A percentile compares a stretch with the other conserved stretches of the same genome.
Conservation (phyloP, 2,113 vertebrate species). For the Petaurus breviceps region DNA sequence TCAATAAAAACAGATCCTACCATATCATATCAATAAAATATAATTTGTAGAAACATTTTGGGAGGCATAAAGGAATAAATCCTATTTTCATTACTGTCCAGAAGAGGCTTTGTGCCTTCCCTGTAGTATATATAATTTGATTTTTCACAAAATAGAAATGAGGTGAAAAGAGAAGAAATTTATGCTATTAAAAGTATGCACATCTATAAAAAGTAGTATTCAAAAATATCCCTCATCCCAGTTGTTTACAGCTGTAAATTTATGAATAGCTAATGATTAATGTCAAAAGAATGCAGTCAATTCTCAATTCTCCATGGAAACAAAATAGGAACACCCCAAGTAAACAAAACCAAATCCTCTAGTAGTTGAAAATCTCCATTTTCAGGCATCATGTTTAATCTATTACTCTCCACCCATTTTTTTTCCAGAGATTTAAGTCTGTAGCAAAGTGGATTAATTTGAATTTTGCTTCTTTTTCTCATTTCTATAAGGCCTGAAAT, state of each 20-base stretch:
- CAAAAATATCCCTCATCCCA: not conserved
- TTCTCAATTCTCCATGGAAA: not conserved
- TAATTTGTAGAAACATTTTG: not conserved
- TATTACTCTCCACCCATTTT: not conserved
- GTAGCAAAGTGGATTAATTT: not conserved
- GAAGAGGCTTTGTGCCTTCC: not conserved
- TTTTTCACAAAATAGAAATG: not conserved
- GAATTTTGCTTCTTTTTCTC: not conserved
- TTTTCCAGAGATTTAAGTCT: not conserved
- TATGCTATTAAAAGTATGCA: not conserved
- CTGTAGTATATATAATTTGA: not conserved
- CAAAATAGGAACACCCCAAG: not conserved
- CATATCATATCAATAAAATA: not conserved
- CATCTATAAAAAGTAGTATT: not conserved
- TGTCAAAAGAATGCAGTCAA: not conserved
- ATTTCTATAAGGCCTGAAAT: not conserved
- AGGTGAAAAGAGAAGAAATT: not conserved
- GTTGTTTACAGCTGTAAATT: not conserved
- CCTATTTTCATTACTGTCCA: not conserved
- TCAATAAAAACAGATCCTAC: not conserved
- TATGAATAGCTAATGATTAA: not conserved
- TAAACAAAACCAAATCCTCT: not conserved
- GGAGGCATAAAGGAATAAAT: not conserved
- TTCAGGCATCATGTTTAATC: slow-evolving; percentile 1
- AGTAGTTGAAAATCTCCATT: not conserved